phyloP scores from a whole-genome alignment of 2,888 invertebrate genomes.

The Tuta absoluta region DNA sequence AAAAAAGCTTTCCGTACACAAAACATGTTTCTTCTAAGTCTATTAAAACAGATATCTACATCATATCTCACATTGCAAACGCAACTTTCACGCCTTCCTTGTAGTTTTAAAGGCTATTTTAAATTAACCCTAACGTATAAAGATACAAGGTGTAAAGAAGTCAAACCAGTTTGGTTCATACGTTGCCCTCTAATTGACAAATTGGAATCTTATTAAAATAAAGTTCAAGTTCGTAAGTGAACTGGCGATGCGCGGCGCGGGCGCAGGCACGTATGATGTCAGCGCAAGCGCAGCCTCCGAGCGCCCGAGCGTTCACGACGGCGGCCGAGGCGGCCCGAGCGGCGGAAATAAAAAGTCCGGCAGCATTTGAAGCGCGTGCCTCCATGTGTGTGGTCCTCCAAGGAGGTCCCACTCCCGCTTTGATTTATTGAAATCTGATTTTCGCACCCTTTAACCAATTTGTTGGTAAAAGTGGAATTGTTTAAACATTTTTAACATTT shows the following conservation, averaged over 20 bases:
- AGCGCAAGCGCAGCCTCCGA: slow-evolving; percentile 63
- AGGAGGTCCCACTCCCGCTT: slow-evolving; percentile 74
- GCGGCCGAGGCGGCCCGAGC: slow-evolving; percentile 64
- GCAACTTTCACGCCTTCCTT: slow-evolving; percentile 26
- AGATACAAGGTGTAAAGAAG: slow-evolving; percentile 73
- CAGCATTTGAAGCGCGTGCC: slow-evolving; percentile 87
- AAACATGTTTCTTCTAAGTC: background rate
- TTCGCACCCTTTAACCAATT: slow-evolving; percentile 69
- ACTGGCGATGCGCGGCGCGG: slow-evolving; percentile 58
- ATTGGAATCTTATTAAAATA: slow-evolving; percentile 86
- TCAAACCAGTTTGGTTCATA: slow-evolving; percentile 75
- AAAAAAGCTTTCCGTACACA: background rate
- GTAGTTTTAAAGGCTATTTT: slow-evolving; percentile 53
- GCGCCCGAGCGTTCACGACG: slow-evolving; percentile 57
- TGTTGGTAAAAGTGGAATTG: slow-evolving; percentile 39
- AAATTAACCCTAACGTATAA: slow-evolving; percentile 58
- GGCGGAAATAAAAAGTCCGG: slow-evolving; percentile 73
- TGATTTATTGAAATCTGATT: slow-evolving; percentile 75
- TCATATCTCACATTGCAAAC: background rate
- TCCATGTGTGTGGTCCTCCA: slow-evolving; percentile 86
- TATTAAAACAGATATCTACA: background rate
- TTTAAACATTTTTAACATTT: slow-evolving; percentile 17
- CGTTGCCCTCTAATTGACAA: slow-evolving; percentile 85
- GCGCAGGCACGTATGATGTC: slow-evolving; percentile 60
- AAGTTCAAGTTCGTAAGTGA: slow-evolving; percentile 78